Conservation (phyloP, 1,140 invertebrate species). For the Drosophila auraria region DNA sequence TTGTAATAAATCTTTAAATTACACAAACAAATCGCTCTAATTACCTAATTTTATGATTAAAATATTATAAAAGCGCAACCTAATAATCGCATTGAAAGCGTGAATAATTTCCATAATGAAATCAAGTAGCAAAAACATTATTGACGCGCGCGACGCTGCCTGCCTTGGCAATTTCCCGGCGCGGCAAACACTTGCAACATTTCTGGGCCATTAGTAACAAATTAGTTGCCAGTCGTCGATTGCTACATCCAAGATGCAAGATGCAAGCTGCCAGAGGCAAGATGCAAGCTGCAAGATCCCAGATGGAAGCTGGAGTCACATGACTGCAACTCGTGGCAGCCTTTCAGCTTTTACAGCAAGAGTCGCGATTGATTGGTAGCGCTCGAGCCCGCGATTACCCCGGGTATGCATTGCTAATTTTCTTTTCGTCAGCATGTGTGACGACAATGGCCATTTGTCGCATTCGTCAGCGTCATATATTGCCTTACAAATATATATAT, state of each 20-base stretch:
- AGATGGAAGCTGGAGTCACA: constrained; percentile 17
- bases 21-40: neutral
- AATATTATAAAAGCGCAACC: neutral
- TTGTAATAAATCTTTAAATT: neutral
- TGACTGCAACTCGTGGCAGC: constrained; percentile 25
- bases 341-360: constrained; percentile 16
- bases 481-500: neutral
- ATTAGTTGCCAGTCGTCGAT: constrained; percentile 27
- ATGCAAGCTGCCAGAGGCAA: constrained; percentile 9
- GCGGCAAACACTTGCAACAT: constrained; percentile 43
- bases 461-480: constrained; percentile 21
- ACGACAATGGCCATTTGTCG: constrained; percentile 34
- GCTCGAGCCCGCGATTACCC: constrained; percentile 4
- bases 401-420: constrained; percentile 32
- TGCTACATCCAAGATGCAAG: constrained; percentile 15
- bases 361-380: constrained; percentile 27
- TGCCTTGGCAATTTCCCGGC: constrained; percentile 29
- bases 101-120: constrained; percentile 44
- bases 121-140: constrained; percentile 35
- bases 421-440: constrained; percentile 25
- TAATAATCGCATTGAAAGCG: constrained; percentile 32
- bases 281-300: constrained; percentile 4
- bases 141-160: constrained; percentile 4
- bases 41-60: neutral
- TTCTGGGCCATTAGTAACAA: constrained; percentile 41